phyloP scores from a whole-genome alignment of 2,113 vertebrate species.

The Limanda limanda region DNA sequence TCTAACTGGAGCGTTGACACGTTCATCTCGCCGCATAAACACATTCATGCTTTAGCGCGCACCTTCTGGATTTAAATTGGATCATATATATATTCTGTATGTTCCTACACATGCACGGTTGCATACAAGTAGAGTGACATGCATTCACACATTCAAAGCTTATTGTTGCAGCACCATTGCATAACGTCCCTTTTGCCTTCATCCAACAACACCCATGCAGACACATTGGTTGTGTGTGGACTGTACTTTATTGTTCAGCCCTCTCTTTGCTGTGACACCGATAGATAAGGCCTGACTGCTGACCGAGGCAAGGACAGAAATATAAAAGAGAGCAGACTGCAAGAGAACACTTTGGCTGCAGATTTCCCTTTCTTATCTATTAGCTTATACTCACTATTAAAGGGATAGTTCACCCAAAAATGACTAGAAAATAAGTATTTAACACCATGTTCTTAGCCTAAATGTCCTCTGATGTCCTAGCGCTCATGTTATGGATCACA shows the following conservation, averaged over 20 bases:
- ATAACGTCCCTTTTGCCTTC: not conserved
- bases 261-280: slow-evolving; percentile 35
- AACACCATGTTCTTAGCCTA: too few relatives aligned
- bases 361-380: not conserved
- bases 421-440: too few relatives aligned
- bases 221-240: not conserved
- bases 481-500: too few relatives aligned
- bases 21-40: slow-evolving; percentile 1
- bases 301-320: slow-evolving; percentile 51
- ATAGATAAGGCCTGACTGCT: slow-evolving; percentile 47
- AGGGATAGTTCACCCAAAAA: too few relatives aligned
- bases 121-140: not conserved
- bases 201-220: slow-evolving; percentile 8
- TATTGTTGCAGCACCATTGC: not conserved
- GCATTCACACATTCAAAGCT: not conserved
- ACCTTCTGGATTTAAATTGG: slow-evolving; percentile 10
- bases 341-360: slow-evolving; percentile 28
- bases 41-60: not conserved
- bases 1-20: slow-evolving; percentile 4
- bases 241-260: slow-evolving; percentile 50
- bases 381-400: too few relatives aligned
- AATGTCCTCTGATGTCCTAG: too few relatives aligned
- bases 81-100: not conserved
- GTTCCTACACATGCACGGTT: not conserved
- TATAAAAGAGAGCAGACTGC: slow-evolving; percentile 24